Conservation (phyloP, 2,888 invertebrate genomes). For the Parnassius apollo region DNA sequence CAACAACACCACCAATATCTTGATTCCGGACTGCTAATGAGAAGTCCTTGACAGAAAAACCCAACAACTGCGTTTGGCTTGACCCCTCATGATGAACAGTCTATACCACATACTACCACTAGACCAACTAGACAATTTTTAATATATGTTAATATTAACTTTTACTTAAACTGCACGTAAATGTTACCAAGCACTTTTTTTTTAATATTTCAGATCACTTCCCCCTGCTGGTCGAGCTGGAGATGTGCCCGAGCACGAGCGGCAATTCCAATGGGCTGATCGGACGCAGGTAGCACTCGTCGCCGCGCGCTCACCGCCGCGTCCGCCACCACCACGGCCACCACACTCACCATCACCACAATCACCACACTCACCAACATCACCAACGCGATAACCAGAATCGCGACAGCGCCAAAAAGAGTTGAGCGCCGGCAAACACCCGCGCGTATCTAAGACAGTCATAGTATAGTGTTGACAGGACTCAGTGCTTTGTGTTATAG, state of each 20-base stretch:
- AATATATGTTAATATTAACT: no score
- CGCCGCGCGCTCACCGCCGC: conserved; percentile 40
- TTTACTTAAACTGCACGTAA: no score
- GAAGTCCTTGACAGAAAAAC: no score
- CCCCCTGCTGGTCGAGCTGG: conserved; percentile 93
- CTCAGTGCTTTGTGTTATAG: conserved; percentile 12
- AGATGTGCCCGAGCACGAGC: conserved; percentile 90
- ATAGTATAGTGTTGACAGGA: not conserved
- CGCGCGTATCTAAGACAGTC: conserved; percentile 11
- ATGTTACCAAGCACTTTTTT: not conserved
- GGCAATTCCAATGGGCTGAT: conserved; percentile 90
- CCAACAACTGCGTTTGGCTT: no score
- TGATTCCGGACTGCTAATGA: no score
- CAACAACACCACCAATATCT: no score
- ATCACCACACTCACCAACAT: conserved; percentile 29
- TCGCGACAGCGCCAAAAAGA: conserved; percentile 12
- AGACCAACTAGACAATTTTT: no score
- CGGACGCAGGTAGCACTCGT: conserved; percentile 89
- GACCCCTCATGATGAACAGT: no score
- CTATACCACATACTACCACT: no score
- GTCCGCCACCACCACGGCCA: conserved; percentile 39
- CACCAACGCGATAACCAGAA: conserved; percentile 4
- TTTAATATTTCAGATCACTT: conserved; percentile 88
- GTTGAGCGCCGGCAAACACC: conserved; percentile 25
- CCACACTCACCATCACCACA: conserved; percentile 30